Conservation (phyloP, 2,888 invertebrate genomes). For the Actias luna region DNA sequence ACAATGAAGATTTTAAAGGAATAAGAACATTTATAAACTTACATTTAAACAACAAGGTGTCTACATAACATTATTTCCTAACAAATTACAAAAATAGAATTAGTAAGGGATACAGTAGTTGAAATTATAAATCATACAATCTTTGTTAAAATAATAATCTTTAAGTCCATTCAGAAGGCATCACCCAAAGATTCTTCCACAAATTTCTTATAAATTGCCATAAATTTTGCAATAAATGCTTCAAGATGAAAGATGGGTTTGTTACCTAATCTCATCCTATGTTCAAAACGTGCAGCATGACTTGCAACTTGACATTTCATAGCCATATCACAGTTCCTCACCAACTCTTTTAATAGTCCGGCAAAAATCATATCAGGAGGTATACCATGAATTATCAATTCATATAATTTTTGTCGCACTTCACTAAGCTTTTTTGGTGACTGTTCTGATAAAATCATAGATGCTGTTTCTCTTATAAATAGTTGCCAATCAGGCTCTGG, state of each 20-base stretch:
- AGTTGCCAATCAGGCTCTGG: constrained; percentile 96
- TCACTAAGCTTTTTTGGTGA: constrained; percentile 91
- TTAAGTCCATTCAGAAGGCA: constrained; percentile 59
- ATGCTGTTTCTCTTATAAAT: constrained; percentile 93
- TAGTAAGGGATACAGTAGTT: neutral
- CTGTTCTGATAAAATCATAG: constrained; percentile 92
- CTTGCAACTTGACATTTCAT: constrained; percentile 93
- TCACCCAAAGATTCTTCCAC: constrained; percentile 87
- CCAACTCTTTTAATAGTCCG: constrained; percentile 90
- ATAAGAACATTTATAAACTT: neutral
- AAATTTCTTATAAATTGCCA: constrained; percentile 95
- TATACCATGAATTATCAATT: constrained; percentile 95
- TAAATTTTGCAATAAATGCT: constrained; percentile 97
- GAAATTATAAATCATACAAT: neutral
- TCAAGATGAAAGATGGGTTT: constrained; percentile 98
- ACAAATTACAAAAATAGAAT: neutral
- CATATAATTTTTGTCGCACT: constrained; percentile 94
- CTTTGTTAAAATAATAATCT: neutral
- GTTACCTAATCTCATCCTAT: constrained; percentile 94
- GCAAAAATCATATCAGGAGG: constrained; percentile 96
- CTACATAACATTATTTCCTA: neutral
- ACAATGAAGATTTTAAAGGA: neutral
- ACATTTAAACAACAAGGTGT: neutral
- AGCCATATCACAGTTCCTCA: constrained; percentile 94
- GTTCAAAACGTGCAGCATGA: constrained; percentile 94